phyloP scores from a whole-genome alignment of 2,888 invertebrate genomes.

The Carcina quercana region DNA sequence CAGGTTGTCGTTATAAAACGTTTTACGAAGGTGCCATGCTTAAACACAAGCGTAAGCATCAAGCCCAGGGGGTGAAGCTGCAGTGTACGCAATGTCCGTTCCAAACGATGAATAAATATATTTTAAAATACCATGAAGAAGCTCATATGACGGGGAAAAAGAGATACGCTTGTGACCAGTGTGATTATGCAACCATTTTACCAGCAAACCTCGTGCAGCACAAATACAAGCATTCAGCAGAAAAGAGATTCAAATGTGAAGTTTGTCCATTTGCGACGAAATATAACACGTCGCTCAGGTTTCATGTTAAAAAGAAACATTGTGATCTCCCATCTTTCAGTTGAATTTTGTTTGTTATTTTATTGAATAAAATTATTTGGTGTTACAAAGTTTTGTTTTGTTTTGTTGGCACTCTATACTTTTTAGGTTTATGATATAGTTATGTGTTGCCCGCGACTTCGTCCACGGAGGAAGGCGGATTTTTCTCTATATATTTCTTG shows the following conservation, averaged over 20 bases:
- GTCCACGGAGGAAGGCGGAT: too few relatives aligned
- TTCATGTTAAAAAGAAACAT: slow-evolving; percentile 65
- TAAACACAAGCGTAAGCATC: slow-evolving; percentile 51
- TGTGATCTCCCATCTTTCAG: slow-evolving; percentile 61
- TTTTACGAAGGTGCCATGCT: slow-evolving; percentile 56
- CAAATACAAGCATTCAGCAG: slow-evolving; percentile 60
- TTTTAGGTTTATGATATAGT: too few relatives aligned
- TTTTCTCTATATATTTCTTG: too few relatives aligned
- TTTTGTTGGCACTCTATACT: background rate
- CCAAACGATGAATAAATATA: slow-evolving; percentile 63
- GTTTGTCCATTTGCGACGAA: slow-evolving; percentile 63
- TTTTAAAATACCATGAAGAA: slow-evolving; percentile 58
- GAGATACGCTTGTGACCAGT: slow-evolving; percentile 51
- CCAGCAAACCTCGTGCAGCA: slow-evolving; percentile 64
- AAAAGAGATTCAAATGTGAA: slow-evolving; percentile 63
- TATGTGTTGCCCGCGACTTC: too few relatives aligned
- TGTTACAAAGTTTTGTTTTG: slow-evolving; percentile 24
- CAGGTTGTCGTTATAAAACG: slow-evolving; percentile 51
- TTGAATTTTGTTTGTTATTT: slow-evolving; percentile 30
- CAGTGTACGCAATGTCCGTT: slow-evolving; percentile 58
- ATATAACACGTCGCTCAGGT: slow-evolving; percentile 61
- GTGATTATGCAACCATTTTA: slow-evolving; percentile 58
- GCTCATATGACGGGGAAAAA: slow-evolving; percentile 59
- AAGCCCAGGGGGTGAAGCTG: slow-evolving; percentile 48
- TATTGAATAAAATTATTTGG: slow-evolving; percentile 34